These are phyloP conservation scores for Plecturocebus donacophilus DNA, from an alignment of 2,113 vertebrate genomes.

Conservation along the genomic window DNA sequence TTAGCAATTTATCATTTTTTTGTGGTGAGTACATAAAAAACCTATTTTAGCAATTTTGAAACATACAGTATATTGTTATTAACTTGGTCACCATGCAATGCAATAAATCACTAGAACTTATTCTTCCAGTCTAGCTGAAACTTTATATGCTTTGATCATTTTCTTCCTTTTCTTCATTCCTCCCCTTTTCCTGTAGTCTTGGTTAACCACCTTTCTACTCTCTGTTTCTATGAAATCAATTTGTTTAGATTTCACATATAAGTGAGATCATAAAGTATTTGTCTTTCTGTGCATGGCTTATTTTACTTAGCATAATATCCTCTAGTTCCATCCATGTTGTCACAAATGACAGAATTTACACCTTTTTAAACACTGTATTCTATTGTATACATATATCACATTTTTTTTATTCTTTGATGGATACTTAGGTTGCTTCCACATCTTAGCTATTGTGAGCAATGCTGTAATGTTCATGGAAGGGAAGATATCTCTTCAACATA, in stretches of 20 bases:
- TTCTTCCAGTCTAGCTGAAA: background rate
- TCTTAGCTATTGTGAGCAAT: background rate
- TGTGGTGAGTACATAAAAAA: background rate
- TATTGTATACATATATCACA: background rate
- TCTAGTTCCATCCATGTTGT: background rate
- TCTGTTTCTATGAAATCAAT: background rate
- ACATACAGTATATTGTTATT: background rate
- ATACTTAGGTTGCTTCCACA: background rate
- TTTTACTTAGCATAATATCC: background rate
- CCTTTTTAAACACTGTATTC: background rate
- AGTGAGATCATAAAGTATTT: background rate
- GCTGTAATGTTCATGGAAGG: background rate
- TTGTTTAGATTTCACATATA: background rate
- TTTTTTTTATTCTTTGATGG: background rate
- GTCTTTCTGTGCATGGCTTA: background rate
- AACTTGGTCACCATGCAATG: background rate
- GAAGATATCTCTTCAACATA: background rate
- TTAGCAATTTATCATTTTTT: background rate
- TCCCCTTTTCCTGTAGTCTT: background rate
- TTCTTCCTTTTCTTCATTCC: background rate
- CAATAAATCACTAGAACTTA: background rate
- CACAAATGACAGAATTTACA: background rate
- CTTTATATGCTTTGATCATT: background rate
- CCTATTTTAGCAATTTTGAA: background rate
- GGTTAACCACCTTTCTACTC: background rate